Evolutionary conservation across 2,888 invertebrate species (phyloP).

Genomic region (Eupithecia insigniata): DNA sequence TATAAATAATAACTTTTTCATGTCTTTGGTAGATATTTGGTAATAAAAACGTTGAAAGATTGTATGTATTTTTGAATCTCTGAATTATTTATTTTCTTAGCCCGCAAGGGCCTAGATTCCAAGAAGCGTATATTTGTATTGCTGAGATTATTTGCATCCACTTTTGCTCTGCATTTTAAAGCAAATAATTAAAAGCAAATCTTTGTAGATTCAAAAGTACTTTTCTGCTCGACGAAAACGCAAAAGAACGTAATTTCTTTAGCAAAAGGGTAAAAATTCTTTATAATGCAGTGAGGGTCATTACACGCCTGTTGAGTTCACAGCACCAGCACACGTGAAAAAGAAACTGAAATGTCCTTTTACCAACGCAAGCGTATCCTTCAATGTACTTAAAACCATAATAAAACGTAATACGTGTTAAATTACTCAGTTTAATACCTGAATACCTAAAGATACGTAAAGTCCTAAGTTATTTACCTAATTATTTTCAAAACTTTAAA

Average conservation of each 20-base stretch:
- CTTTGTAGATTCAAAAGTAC: conserved; percentile 64
- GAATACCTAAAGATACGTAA: neutral
- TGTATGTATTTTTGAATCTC: too few species aligned
- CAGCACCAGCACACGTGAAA: conserved; percentile 74
- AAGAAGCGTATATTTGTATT: neutral
- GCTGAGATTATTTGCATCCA: neutral
- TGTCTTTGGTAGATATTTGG: too few species aligned
- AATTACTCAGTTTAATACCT: conserved; percentile 12
- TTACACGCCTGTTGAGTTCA: conserved; percentile 75
- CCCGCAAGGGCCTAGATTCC: neutral
- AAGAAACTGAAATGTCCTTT: conserved; percentile 62
- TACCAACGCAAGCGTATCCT: conserved; percentile 17
- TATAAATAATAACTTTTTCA: too few species aligned
- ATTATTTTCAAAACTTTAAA: too few species aligned
- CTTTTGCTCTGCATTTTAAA: conserved; percentile 14
- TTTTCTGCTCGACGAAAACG: conserved; percentile 68
- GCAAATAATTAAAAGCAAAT: conserved; percentile 45
- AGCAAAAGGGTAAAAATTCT: conserved; percentile 68
- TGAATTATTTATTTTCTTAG: neutral
- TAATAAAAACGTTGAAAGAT: too few species aligned
- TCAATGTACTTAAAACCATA: conserved; percentile 24
- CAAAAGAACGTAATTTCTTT: conserved; percentile 72
- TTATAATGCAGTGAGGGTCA: conserved; percentile 76
- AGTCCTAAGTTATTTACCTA: too few species aligned
- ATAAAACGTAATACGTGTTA: conserved; percentile 23